Conservation (phyloP, 2,888 invertebrate genomes). For the Ichneumoninae sp. region DNA sequence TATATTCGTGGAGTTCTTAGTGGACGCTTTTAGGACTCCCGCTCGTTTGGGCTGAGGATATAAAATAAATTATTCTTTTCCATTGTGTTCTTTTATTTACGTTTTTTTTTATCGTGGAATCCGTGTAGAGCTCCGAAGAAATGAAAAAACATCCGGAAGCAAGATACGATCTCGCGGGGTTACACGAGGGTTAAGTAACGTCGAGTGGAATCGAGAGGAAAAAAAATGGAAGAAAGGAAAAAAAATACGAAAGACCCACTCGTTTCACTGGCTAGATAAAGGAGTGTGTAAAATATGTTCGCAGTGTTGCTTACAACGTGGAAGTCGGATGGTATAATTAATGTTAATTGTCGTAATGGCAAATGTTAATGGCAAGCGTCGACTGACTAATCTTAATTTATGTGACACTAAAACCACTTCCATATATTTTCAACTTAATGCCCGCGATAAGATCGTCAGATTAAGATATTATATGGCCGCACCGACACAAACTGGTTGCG, state of each 20-base stretch:
- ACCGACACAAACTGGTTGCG: constrained; percentile 73
- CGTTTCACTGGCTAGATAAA: constrained; percentile 52
- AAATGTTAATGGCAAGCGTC: constrained; percentile 79
- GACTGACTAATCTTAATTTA: constrained; percentile 80
- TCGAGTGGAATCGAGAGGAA: constrained; percentile 40
- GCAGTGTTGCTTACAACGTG: constrained; percentile 42
- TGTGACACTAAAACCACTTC: constrained; percentile 77
- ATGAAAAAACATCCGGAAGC: constrained; percentile 37
- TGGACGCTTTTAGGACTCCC: background rate
- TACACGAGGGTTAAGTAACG: constrained; percentile 41
- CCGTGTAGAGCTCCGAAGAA: background rate
- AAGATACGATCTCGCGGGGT: constrained; percentile 41
- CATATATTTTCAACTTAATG: constrained; percentile 76
- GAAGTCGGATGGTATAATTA: constrained; percentile 75
- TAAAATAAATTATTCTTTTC: background rate
- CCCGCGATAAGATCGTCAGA: constrained; percentile 78
- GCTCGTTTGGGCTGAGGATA: background rate
- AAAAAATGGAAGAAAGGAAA: constrained; percentile 6
- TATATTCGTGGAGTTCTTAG: background rate
- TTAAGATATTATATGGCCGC: constrained; percentile 78
- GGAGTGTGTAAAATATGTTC: constrained; percentile 45
- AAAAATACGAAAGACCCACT: constrained; percentile 22
- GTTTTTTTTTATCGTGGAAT: background rate
- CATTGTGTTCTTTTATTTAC: background rate
- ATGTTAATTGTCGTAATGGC: constrained; percentile 79